Evolutionary conservation across 2,113 vertebrate species (phyloP).

Genomic region (Acrocephalus arundinaceus): DNA sequence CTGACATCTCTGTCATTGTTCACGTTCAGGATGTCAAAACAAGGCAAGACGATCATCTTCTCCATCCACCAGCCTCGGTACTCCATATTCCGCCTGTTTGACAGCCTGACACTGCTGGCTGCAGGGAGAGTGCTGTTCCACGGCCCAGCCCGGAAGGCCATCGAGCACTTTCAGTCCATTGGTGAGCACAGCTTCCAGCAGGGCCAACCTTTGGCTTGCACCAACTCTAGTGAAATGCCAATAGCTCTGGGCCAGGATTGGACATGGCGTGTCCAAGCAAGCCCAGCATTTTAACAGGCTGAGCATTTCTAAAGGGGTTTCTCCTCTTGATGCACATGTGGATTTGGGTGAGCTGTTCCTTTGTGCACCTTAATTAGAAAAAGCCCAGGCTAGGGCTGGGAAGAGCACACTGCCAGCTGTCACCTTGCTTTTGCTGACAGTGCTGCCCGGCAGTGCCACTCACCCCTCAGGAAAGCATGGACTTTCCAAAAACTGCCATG

Average conservation of each 20-base stretch:
- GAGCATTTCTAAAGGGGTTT: not conserved
- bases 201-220: not conserved
- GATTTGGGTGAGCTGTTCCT: not conserved
- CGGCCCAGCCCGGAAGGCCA: constrained; percentile 75
- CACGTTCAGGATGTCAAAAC: constrained; percentile 80
- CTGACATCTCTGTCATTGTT: not conserved
- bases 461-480: accelerated
- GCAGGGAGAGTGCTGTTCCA: constrained; percentile 86
- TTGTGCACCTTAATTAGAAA: not conserved
- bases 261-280: accelerated
- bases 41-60: constrained; percentile 89
- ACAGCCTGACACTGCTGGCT: constrained; percentile 86
- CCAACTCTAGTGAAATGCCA: not conserved
- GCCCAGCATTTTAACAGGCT: not conserved
- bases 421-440: accelerated
- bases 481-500: not conserved
- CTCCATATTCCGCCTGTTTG: constrained; percentile 91
- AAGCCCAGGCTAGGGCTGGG: not conserved
- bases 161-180: constrained; percentile 81
- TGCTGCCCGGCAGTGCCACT: accelerated
- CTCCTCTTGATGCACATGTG: not conserved
- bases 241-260: accelerated
- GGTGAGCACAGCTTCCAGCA: constrained; percentile 69
- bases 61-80: constrained; percentile 97
- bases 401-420: not conserved